Evolutionary conservation across 2,888 invertebrate genomes (phyloP).

Genomic region (Caenorhabditis sp.): DNA sequence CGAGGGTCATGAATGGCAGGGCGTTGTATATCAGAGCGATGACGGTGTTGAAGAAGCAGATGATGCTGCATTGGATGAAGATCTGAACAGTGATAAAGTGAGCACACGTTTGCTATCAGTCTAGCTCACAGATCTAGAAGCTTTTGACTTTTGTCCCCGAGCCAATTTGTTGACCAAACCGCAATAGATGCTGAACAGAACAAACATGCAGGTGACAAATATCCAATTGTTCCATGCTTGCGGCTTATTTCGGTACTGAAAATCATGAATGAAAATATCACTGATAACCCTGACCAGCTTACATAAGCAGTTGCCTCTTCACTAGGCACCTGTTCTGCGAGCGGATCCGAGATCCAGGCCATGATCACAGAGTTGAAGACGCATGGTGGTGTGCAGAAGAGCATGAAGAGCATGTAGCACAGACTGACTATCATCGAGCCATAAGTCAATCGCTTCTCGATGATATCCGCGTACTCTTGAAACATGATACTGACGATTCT

Average conservation of each 20-base stretch:
- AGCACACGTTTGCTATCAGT: neutral
- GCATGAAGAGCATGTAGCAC: constrained; percentile 8
- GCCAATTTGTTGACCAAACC: constrained; percentile 42
- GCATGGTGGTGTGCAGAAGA: constrained; percentile 25
- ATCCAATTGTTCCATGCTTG: constrained; percentile 57
- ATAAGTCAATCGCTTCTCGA: constrained; percentile 39
- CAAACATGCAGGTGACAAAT: constrained; percentile 40
- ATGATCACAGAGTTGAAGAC: constrained; percentile 29
- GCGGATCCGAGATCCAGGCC: constrained; percentile 45
- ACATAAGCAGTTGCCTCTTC: constrained; percentile 8
- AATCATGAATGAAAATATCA: neutral
- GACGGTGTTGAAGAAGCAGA: constrained; percentile 51
- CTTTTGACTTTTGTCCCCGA: constrained; percentile 47
- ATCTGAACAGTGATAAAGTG: constrained; percentile 26
- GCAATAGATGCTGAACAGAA: constrained; percentile 39
- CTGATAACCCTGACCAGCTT: neutral
- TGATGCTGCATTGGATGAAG: constrained; percentile 50
- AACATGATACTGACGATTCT: constrained; percentile 31
- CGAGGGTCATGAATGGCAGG: constrained; percentile 28
- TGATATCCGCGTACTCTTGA: constrained; percentile 38
- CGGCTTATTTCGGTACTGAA: constrained; percentile 38
- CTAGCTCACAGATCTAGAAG: constrained; percentile 42
- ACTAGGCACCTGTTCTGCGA: constrained; percentile 29
- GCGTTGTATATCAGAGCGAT: constrained; percentile 45
- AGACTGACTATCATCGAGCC: constrained; percentile 14